These are phyloP conservation scores for Bombylius major DNA, from an alignment of 2,888 invertebrate species.

Conservation along the genomic window DNA sequence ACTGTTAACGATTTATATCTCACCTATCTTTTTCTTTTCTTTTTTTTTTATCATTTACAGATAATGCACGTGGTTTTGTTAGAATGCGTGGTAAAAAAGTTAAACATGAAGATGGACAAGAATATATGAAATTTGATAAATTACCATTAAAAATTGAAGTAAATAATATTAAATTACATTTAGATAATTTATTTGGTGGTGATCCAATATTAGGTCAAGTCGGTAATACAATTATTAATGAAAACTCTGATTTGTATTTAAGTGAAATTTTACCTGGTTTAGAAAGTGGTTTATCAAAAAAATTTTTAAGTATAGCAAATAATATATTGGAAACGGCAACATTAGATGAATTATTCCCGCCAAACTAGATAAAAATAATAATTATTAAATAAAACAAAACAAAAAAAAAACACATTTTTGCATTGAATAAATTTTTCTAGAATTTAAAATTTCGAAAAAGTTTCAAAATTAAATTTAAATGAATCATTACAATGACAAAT, in stretches of 20 bases:
- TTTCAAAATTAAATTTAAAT: too few species aligned
- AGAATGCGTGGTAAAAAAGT: conserved; percentile 31
- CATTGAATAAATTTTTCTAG: too few species aligned
- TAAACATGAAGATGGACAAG: conserved; percentile 22
- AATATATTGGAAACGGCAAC: conserved; percentile 30
- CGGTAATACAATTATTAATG: conserved; percentile 33
- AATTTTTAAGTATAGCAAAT: conserved; percentile 33
- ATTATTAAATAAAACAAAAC: neutral
- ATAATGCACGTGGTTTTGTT: conserved; percentile 30
- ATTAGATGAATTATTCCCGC: conserved; percentile 37
- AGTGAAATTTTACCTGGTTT: conserved; percentile 34
- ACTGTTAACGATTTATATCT: neutral
- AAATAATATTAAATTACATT: conserved; percentile 26
- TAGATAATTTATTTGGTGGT: conserved; percentile 34
- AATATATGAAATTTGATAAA: conserved; percentile 31
- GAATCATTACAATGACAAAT: too few species aligned
- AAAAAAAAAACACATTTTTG: neutral
- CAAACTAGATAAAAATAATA: conserved; percentile 6
- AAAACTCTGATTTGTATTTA: conserved; percentile 32
- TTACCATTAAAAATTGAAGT: conserved; percentile 30
- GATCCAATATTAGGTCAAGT: conserved; percentile 31
- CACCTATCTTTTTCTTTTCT: neutral
- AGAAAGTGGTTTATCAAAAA: conserved; percentile 31
- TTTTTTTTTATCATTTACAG: conserved; percentile 16
- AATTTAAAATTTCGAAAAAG: too few species aligned